These are phyloP conservation scores for Hyperopisus bebe DNA, from an alignment of 2,113 vertebrate species.

Conservation along the genomic window DNA sequence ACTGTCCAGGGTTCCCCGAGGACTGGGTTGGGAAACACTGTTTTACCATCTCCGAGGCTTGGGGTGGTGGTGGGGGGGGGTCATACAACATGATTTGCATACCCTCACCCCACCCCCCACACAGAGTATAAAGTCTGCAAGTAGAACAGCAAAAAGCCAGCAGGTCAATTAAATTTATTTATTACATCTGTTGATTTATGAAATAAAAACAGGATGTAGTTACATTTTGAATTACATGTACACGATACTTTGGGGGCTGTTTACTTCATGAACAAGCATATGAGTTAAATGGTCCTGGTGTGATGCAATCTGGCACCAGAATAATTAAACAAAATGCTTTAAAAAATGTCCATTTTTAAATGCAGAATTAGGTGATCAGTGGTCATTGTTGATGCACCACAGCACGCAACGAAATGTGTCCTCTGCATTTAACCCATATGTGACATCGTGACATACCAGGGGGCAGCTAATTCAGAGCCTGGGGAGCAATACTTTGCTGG, in stretches of 20 bases:
- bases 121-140: neutral
- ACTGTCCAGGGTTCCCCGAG: no score
- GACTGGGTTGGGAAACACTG: no score
- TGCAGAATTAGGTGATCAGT: no score
- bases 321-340: conserved; percentile 43
- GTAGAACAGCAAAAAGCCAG: neutral
- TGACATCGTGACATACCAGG: no score
- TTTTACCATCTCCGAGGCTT: neutral
- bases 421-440: no score
- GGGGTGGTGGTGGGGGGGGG: neutral
- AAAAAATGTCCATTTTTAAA: conserved; percentile 53
- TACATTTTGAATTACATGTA: neutral
- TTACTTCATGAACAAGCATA: neutral
- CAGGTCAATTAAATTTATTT: conserved; percentile 36
- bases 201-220: neutral
- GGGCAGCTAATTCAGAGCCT: no score
- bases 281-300: no score
- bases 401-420: no score
- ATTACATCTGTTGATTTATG: conserved; percentile 29
- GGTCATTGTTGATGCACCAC: no score
- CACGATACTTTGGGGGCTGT: neutral
- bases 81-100: neutral
- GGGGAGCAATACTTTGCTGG: no score
- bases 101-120: neutral
- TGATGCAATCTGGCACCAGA: neutral